Base-by-base conservation (phyloP, 2,797 vertebrate species). In the Eurystomus glaucurus region DNA sequence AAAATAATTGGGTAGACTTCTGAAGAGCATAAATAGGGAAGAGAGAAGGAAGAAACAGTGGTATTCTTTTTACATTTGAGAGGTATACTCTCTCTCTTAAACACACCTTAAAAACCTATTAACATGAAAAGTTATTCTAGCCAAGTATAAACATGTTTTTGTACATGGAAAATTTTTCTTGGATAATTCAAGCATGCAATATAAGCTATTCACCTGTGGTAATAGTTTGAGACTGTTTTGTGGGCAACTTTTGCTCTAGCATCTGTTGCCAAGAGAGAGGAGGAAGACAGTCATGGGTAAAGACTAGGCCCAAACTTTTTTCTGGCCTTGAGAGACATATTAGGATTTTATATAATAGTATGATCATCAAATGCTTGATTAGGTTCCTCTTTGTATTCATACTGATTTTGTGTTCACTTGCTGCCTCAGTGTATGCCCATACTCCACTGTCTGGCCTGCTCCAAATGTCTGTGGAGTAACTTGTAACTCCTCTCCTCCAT, bases 401-500 rank as follows among this genome's bases (percentile, higher is more conserved):
- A 43, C 20, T 62, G 16, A 5, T 66, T 79, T 80, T 4, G 4
- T 0, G 0, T 81, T 76, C 18, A 39, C 33, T 88, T 86, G 8
- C 29, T 70, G 29, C 8, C 21, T 88, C 0, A 41, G 9, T n/a
- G 4, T 60, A 28, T 43, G n/a, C 20, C 25, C 68, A 0, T 68
- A 31, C n/a, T 46, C 25, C 3, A 3, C n/a, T 16, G 22, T 75
- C 37, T 55, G 41, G 6, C 16, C n/a, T 39, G n/a, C 18, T 88
- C 23, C 31, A n/a, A 5, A 57, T 58, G 9, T 79, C 26, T 69
- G 14, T 23, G 17, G 7, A 0, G 15, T 0, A 3, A 3, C 50
- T 60, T 6, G 15, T 0, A 3, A 3, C 50, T 60, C 7, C 12
- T 61, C 10, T 68, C 31, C 10, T 61, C 22, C 41, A 9, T 74